Evolutionary conservation across 2,888 invertebrate genomes (phyloP).

Genomic region (Drosophila histrio): DNA sequence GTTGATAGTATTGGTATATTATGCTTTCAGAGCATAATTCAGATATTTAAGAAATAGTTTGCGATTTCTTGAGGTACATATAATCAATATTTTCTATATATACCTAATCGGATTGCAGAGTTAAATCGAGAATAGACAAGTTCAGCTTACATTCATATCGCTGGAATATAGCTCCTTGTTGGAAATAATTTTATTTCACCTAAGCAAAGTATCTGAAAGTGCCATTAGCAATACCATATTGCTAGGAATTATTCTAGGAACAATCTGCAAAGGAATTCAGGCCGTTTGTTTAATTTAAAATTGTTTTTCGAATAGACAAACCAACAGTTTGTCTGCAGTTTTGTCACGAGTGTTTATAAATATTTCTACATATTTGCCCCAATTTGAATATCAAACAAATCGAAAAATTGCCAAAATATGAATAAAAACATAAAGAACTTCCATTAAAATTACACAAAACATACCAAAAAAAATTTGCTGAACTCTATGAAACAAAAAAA

Average conservation of each 20-base stretch:
- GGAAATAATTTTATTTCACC: no score
- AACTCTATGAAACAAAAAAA: constrained; percentile 31
- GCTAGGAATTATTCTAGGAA: no score
- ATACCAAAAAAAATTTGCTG: constrained; percentile 67
- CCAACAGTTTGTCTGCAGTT: neutral
- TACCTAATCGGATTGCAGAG: neutral
- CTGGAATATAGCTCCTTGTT: no score
- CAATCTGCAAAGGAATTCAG: neutral
- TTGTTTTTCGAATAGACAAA: neutral
- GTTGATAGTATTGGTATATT: no score
- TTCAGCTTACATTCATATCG: no score
- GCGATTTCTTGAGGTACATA: no score
- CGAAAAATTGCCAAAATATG: constrained; percentile 31
- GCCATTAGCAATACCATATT: neutral
- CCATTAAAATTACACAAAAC: constrained; percentile 47
- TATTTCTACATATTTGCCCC: neutral
- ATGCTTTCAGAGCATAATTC: neutral
- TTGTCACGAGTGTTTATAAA: neutral
- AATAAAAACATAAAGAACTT: constrained; percentile 42
- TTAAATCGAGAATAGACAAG: no score
- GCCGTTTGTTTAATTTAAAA: neutral
- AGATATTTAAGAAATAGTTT: neutral
- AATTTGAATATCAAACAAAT: neutral
- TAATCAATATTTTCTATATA: neutral
- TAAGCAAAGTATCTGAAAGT: neutral